These are phyloP conservation scores for Cyphomyrus discorhynchus DNA, from an alignment of 2,113 vertebrate genomes.

Conservation along the genomic window DNA sequence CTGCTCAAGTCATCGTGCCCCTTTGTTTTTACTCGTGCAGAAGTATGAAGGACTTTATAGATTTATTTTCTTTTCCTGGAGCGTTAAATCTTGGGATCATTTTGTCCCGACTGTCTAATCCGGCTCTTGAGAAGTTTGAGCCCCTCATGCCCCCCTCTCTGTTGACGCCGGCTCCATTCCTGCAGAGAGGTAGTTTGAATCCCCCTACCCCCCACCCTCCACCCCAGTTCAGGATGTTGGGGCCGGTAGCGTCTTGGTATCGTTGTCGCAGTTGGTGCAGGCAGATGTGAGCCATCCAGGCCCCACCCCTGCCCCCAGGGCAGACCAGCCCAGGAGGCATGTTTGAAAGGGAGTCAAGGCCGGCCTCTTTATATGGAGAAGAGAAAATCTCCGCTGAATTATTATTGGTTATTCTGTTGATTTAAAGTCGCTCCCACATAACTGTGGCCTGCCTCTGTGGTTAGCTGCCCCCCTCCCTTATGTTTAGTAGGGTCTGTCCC, in stretches of 20 bases:
- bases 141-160: not conserved
- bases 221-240: not conserved
- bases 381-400: not conserved
- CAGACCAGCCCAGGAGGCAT: not conserved
- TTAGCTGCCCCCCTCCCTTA: not conserved
- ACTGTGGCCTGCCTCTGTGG: not conserved
- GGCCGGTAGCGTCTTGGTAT: not conserved
- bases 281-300: not conserved
- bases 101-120: not conserved
- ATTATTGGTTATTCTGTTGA: not conserved
- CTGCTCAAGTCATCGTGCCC: not conserved
- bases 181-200: not conserved
- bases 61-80: not conserved
- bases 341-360: not conserved
- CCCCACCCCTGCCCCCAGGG: not conserved
- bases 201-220: not conserved
- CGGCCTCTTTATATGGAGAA: not conserved
- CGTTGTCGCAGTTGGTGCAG: slow-evolving; percentile 45
- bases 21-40: not conserved
- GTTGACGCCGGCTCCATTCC: no score
- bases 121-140: not conserved
- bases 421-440: not conserved
- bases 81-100: not conserved
- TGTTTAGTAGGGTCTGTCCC: not conserved
- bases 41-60: not conserved